Evolutionary conservation across 1,140 invertebrate species (phyloP).

Genomic region (Lepidurus arcticus): DNA sequence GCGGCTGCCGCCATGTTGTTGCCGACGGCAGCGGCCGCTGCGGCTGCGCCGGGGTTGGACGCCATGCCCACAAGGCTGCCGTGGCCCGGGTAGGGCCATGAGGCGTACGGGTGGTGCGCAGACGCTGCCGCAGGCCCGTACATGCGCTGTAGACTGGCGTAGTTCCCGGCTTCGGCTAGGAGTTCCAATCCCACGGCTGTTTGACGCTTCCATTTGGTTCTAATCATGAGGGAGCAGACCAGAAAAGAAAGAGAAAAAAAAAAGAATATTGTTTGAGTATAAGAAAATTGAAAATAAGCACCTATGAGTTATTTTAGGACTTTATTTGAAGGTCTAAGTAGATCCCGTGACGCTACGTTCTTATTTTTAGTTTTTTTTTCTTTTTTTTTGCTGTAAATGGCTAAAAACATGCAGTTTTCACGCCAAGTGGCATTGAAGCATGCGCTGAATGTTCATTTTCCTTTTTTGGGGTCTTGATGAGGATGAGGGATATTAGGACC

Average conservation of each 20-base stretch:
- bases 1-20: conserved; percentile 44
- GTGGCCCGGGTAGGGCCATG: conserved; percentile 53
- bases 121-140: conserved; percentile 59
- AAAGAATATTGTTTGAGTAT: background rate
- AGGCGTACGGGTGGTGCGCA: conserved; percentile 41
- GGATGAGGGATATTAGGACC: background rate
- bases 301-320: background rate
- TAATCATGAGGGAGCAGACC: conserved; percentile 49
- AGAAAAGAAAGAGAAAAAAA: conserved; percentile 40
- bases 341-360: background rate
- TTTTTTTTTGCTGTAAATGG: too few species aligned
- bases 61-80: conserved; percentile 39
- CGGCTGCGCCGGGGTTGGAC: conserved; percentile 38
- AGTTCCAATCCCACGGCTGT: conserved; percentile 94
- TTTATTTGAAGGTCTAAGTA: too few species aligned
- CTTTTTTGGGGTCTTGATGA: background rate
- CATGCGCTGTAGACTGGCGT: conserved; percentile 84
- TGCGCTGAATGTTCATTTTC: too few species aligned
- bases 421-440: too few species aligned
- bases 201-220: conserved; percentile 99
- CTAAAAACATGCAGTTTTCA: too few species aligned
- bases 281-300: background rate
- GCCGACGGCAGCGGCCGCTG: conserved; percentile 43
- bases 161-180: conserved; percentile 91
- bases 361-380: background rate